Evolutionary conservation across 2,113 vertebrate genomes (phyloP).

Genomic region (Malurus elegans): DNA sequence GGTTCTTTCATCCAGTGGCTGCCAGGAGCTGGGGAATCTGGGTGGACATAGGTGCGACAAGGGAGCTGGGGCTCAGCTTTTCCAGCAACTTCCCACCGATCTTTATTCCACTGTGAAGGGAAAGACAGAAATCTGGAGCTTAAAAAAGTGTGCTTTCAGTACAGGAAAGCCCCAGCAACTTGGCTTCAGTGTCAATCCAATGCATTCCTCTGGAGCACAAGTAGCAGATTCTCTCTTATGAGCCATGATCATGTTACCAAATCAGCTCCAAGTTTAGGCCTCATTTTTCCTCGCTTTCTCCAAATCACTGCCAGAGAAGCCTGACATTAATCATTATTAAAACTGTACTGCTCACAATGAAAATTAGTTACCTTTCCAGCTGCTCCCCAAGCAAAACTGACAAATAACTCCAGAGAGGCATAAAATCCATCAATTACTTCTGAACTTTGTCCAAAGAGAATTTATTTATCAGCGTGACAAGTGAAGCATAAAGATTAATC

Average conservation of each 20-base stretch:
- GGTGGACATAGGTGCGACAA: slow-evolving; percentile 87
- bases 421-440: slow-evolving; percentile 18
- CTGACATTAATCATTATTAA: not conserved
- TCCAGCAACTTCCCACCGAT: slow-evolving; percentile 90
- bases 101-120: slow-evolving; percentile 86
- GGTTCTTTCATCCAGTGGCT: slow-evolving; percentile 94
- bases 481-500: not conserved
- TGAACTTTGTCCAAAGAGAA: slow-evolving; percentile 4
- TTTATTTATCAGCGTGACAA: not conserved
- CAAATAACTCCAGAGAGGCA: not conserved
- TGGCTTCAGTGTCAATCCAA: not conserved
- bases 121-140: not conserved
- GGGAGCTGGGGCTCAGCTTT: slow-evolving; percentile 91
- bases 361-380: not conserved
- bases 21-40: slow-evolving; percentile 87
- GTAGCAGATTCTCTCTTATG: not conserved
- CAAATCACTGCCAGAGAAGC: not conserved
- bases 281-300: not conserved
- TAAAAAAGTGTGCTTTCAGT: not conserved
- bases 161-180: not conserved
- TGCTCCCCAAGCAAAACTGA: slow-evolving; percentile 17
- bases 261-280: not conserved
- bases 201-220: not conserved
- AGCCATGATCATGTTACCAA: not conserved
- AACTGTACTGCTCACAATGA: not conserved